A percentile compares a stretch with the other conserved stretches of the same genome.
These are phyloP conservation scores for Palythoa heliodiscus DNA, from an alignment of 92 coral and sea anemone genomes.

Conservation along the genomic window DNA sequence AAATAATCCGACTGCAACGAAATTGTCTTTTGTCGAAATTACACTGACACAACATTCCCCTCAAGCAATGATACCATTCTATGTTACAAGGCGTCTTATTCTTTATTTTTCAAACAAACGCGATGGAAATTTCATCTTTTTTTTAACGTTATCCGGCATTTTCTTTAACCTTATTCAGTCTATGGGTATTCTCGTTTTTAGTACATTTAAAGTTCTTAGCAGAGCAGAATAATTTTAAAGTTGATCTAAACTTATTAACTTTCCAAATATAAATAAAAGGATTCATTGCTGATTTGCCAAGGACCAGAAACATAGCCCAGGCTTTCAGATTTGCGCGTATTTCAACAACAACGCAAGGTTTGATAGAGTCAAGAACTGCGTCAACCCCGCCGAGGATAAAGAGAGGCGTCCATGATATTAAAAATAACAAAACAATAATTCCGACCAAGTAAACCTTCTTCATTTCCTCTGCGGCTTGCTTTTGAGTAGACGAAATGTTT, in stretches of 20 bases:
- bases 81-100: too few relatives aligned
- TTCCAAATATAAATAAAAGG: conserved; percentile 24
- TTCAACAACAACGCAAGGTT: conserved; percentile 16
- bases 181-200: background rate
- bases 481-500: background rate
- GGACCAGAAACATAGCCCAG: conserved; percentile 5
- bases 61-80: too few relatives aligned
- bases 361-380: conserved; percentile 15
- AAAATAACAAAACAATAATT: background rate
- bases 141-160: too few relatives aligned
- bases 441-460: conserved; percentile 24
- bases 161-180: too few relatives aligned
- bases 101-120: too few relatives aligned
- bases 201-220: too few relatives aligned
- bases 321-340: background rate
- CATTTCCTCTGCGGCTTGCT: conserved; percentile 25
- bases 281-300: conserved; percentile 15
- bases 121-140: too few relatives aligned
- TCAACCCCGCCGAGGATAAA: conserved; percentile 1
- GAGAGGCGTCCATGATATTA: conserved; percentile 16
- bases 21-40: too few relatives aligned
- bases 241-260: background rate
- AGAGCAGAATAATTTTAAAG: background rate
- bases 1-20: background rate
- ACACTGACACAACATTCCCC: too few relatives aligned